Evolutionary conservation across 1,140 invertebrate genomes (phyloP), one percentile per base, ranked within the genome.

Genomic region (Bursaphelenchus mucronatus): DNA sequence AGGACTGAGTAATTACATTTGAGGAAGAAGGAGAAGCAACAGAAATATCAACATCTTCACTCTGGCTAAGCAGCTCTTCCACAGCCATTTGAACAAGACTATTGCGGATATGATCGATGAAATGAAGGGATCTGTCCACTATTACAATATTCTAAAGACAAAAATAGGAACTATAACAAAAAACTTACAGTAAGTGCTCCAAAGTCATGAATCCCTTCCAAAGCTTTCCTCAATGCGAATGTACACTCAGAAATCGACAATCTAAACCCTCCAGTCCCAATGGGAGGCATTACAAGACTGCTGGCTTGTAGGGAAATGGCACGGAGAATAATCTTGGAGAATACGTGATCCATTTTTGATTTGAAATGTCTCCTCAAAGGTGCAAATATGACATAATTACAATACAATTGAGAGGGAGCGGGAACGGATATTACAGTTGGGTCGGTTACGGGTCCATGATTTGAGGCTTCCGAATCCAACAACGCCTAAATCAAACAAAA

Each of bases 241-340:
- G 44, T 3, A 11, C 13, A 43, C 40, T n/a, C 41, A n/a, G 13
- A n/a, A 45, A n/a, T 39, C 19, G 41, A 5, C 57, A 59, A 59
- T 44, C 41, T 11, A 50, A 59, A 59, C 13, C 17, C 63, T 55
- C 64, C 64, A 43, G 64, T 66, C 0, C 64, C 64, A n/a, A 66
- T 68, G 8, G 64, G 50, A 40, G 64, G 66, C 9, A 66, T 51
- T 43, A 64, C 62, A n/a, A 66, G 17, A 13, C 19, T 40, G 15
- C 21, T 15, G 10, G 51, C 17, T 13, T 64, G n/a, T 8, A 21
- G 21, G 39, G 6, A 21, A 53, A 66, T 53, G 3, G 64, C 64
- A 30, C 40, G n/a, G 2, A 61, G 30, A 15, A 66, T 52, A 15
- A 68, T 55, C 46, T 43, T 40, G 10, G 15, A 11, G 17, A 62